Evolutionary conservation across 2,888 invertebrate genomes (phyloP).

Genomic region (Dolichomitus sp.): DNA sequence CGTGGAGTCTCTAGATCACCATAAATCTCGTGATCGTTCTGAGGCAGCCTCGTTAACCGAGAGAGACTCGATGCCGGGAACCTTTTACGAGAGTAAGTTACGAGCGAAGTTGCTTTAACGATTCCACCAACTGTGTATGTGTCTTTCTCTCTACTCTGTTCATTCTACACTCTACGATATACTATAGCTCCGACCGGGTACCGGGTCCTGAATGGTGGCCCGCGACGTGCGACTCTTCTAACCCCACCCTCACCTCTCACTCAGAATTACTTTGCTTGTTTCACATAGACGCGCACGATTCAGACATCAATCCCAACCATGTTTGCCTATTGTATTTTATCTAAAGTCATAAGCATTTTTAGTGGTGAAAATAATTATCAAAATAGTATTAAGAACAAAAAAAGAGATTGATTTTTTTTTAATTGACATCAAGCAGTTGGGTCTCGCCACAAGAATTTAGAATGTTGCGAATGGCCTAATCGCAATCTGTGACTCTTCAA

Average conservation of each 20-base stretch:
- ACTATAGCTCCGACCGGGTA: neutral
- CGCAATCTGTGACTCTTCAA: no score
- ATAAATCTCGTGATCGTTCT: conserved; percentile 67
- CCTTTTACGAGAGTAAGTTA: conserved; percentile 74
- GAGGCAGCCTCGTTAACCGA: conserved; percentile 62
- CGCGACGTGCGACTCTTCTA: conserved; percentile 21
- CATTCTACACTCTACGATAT: conserved; percentile 26
- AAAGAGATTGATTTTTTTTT: no score
- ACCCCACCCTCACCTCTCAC: neutral
- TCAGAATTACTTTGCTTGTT: conserved; percentile 25
- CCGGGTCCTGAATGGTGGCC: conserved; percentile 15
- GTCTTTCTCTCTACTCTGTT: conserved; percentile 19
- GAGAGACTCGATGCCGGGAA: conserved; percentile 62
- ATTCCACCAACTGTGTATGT: conserved; percentile 60
- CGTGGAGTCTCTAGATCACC: conserved; percentile 67
- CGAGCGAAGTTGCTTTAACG: conserved; percentile 72
- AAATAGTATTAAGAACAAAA: neutral
- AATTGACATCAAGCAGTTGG: no score
- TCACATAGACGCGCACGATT: neutral
- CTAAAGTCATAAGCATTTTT: neutral
- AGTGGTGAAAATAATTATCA: neutral
- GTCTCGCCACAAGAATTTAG: no score
- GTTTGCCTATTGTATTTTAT: neutral
- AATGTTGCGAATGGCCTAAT: no score
- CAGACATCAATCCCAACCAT: conserved; percentile 1